phyloP scores from a whole-genome alignment of 2,888 invertebrate species.

The Clunio marinus region DNA sequence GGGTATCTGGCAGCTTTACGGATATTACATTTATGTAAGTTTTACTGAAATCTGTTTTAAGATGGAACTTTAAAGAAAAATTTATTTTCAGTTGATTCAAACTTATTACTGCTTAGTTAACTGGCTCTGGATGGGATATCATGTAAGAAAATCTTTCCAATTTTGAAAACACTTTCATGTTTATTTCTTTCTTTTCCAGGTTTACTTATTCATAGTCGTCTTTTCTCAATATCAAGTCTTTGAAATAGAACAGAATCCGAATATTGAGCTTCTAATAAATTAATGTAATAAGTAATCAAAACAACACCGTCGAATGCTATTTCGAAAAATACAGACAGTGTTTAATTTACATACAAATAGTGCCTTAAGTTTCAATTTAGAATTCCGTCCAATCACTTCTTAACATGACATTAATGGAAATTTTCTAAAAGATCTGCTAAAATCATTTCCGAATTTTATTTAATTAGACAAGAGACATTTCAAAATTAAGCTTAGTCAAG shows the following conservation, averaged over 20 bases:
- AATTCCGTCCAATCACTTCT: too few relatives aligned
- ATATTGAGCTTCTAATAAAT: slow-evolving; percentile 73
- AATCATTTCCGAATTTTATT: too few relatives aligned
- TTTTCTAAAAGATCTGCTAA: too few relatives aligned
- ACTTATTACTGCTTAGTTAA: slow-evolving; percentile 71
- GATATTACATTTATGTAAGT: slow-evolving; percentile 89
- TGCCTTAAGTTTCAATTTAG: too few relatives aligned
- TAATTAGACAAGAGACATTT: too few relatives aligned
- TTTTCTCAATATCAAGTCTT: slow-evolving; percentile 80
- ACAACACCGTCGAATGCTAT: too few relatives aligned
- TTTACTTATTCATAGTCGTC: slow-evolving; percentile 83
- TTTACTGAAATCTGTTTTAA: slow-evolving; percentile 29
- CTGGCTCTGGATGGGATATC: slow-evolving; percentile 81
- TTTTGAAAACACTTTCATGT: slow-evolving; percentile 27
- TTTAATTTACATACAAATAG: too few relatives aligned
- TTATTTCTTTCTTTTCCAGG: slow-evolving; percentile 54
- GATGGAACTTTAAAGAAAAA: too few relatives aligned
- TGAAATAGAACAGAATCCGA: slow-evolving; percentile 76
- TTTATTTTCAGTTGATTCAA: slow-evolving; percentile 64
- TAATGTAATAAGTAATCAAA: too few relatives aligned
- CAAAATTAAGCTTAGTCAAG: too few relatives aligned
- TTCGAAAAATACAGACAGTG: too few relatives aligned
- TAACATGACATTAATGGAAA: too few relatives aligned
- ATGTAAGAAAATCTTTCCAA: slow-evolving; percentile 59
- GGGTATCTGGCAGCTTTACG: slow-evolving; percentile 79